Evolutionary conservation across 2,888 invertebrate species (phyloP), one percentile per base, ranked within the genome.

Genomic region (Psylliodes chrysocephalus): DNA sequence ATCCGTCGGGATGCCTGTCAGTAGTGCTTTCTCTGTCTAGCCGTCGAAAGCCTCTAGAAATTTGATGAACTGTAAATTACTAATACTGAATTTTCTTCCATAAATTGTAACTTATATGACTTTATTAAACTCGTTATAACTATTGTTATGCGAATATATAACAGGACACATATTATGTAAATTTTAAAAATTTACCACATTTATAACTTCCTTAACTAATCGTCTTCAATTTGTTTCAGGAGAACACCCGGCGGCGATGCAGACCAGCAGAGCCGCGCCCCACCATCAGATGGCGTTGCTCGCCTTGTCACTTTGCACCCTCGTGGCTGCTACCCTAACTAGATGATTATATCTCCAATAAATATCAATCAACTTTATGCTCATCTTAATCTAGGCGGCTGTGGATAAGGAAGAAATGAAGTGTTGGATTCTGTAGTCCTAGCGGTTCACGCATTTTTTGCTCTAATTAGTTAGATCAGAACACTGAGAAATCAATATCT

Each of bases 221-320:
- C 52, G 65, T 55, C 42, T 62, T 54, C 67, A 68, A 73, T 77
- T 77, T 79, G 73, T 82, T 81, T 44, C 84, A 93, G 93, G 93
- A 68, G 93, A 93, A 83, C 92, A 93, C 82, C 93, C 93, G 66
- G 92, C 92, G 61, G 93, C 93, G 33, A 93, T 93, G 92, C 93
- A 93, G 83, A 90, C 90, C 1, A 90, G 90, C 82, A 86, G 85
- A 82, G 85, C 79, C 70, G 73, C 63, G 64, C 74, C 68, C 71
- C 61, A 71, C 33, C 75, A 69, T 60, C 77, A 78, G 71, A 75
- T 75, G 73, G 73, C 75, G 59, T 70, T 79, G 46, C 69, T 77
- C 61, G 70, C 78, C 63, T 70, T 75, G 62, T 55, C 59, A 38
- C 49, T 62, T 5, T 68, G 78, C 52, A 70, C 72, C 53, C 71